Conservation (phyloP, 2,888 invertebrate species). For the Caenorhabditis sulstoni region DNA sequence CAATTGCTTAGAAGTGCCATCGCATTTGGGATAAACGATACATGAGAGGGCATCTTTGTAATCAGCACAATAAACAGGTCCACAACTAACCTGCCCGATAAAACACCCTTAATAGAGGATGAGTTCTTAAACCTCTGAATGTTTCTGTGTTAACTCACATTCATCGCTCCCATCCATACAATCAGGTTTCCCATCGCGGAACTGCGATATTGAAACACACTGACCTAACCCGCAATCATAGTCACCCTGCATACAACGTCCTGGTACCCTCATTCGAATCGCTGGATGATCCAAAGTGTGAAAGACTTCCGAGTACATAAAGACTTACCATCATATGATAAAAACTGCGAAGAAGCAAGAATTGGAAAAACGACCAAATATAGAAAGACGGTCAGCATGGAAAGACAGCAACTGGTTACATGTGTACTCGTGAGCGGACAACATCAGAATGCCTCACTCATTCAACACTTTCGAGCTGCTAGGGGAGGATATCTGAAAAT, state of each 20-base stretch:
- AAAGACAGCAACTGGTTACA: slow-evolving; percentile 58
- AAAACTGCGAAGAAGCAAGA: slow-evolving; percentile 57
- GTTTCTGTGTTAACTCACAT: slow-evolving; percentile 62
- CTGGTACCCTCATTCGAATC: slow-evolving; percentile 75
- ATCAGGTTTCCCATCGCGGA: slow-evolving; percentile 77
- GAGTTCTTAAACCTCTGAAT: background rate
- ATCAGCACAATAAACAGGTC: slow-evolving; percentile 75
- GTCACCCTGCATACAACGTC: slow-evolving; percentile 73
- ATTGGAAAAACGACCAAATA: slow-evolving; percentile 53
- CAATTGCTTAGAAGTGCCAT: slow-evolving; percentile 66
- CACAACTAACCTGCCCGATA: slow-evolving; percentile 78
- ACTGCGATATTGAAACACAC: slow-evolving; percentile 74
- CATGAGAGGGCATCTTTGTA: slow-evolving; percentile 73
- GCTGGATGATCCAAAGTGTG: slow-evolving; percentile 64
- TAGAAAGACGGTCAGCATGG: slow-evolving; percentile 62
- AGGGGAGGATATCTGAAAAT: slow-evolving; percentile 27
- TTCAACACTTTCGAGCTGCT: slow-evolving; percentile 30
- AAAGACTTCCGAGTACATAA: background rate
- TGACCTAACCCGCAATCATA: slow-evolving; percentile 77
- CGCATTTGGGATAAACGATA: slow-evolving; percentile 73
- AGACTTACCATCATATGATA: slow-evolving; percentile 62
- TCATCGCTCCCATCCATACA: slow-evolving; percentile 79
- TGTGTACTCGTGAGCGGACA: slow-evolving; percentile 59
- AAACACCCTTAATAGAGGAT: slow-evolving; percentile 72
- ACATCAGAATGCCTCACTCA: slow-evolving; percentile 65